Base-by-base conservation (phyloP, 2,113 vertebrate species). In the Eleginops maclovinus region DNA sequence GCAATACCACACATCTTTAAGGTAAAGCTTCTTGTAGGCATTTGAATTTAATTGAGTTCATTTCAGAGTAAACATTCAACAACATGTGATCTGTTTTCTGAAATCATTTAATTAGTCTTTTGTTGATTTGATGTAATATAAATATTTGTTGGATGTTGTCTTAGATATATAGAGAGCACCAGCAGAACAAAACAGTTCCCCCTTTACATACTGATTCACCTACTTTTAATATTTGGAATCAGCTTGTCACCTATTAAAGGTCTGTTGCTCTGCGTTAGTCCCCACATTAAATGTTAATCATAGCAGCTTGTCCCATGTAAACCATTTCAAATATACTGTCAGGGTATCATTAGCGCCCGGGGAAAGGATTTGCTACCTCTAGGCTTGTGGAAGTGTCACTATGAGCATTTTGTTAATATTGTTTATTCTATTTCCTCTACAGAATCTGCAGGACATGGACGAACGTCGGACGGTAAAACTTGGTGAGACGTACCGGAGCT, bases 361-460 rank as follows among this genome's bases (percentile, higher is more conserved):
- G 26, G 40, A 47, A 66, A 24, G 17, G 40, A 49, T 41, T 40
- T 53, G 22, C 16, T 21, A 4, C 49, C 46, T 36, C 50, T 31
- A 53, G 55, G 13, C 21, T 58, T n/a, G 44, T 13, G 10, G 9
- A 47, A 60, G 49, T 78, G 60, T 63, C 19, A 0, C 11, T 36
- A 0, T 16, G 21, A 56, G 44, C 9, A 9, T 26, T 16, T 44
- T 21, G 15, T 43, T 28, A 0, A 7, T 12, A 1, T 16, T 59
- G 22, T 65, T 76, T 8, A 46, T 16, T 62, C 43, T 36, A 1
- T 43, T 19, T 68, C 17, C 31, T 79, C 21, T 80, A 44, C 94
- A 99, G 98, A 98, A 98, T 90, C 95, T 99, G 77, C 98, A 99
- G 93, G 97, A 95, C 94, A 99, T 99, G 98, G 98, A 99, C 81